These are phyloP conservation scores for Alloscopus bannaensis DNA, from an alignment of 2,888 invertebrate species.

Conservation along the genomic window DNA sequence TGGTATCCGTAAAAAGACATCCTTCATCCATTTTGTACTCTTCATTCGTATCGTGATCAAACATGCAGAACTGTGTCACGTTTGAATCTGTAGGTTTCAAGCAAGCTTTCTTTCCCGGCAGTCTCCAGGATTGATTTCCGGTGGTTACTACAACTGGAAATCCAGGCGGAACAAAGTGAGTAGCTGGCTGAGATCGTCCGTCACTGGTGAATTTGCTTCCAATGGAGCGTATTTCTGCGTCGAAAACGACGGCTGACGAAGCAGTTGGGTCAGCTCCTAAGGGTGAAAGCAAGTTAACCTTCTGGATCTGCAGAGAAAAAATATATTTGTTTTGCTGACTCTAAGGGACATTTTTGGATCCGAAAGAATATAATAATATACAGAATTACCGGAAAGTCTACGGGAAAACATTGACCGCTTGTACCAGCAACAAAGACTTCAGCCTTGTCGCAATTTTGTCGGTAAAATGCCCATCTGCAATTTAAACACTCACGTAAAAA, in stretches of 20 bases:
- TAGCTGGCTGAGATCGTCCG: background rate
- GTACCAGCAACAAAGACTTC: constrained; percentile 25
- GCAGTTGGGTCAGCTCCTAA: background rate
- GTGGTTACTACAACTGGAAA: constrained; percentile 36
- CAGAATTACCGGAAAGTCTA: constrained; percentile 32
- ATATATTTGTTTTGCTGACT: background rate
- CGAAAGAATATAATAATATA: constrained; percentile 4
- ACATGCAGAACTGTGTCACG: constrained; percentile 24
- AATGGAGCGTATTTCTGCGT: constrained; percentile 2
- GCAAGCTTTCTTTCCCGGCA: constrained; percentile 25
- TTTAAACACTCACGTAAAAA: background rate
- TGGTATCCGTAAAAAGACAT: constrained; percentile 10
- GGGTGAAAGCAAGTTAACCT: constrained; percentile 31
- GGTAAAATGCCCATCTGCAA: constrained; percentile 56
- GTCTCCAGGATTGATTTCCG: constrained; percentile 33
- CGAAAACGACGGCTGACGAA: constrained; percentile 26
- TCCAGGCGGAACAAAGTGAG: constrained; percentile 27
- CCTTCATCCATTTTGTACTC: constrained; percentile 25
- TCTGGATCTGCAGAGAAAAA: constrained; percentile 13
- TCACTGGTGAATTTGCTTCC: constrained; percentile 18
- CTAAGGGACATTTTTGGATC: constrained; percentile 1
- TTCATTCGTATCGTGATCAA: constrained; percentile 21
- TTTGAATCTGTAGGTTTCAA: constrained; percentile 22
- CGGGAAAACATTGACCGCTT: constrained; percentile 35
- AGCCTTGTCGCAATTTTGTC: constrained; percentile 26